Base-by-base conservation (phyloP, 2,113 vertebrate species). In the Amblyornis subalaris region DNA sequence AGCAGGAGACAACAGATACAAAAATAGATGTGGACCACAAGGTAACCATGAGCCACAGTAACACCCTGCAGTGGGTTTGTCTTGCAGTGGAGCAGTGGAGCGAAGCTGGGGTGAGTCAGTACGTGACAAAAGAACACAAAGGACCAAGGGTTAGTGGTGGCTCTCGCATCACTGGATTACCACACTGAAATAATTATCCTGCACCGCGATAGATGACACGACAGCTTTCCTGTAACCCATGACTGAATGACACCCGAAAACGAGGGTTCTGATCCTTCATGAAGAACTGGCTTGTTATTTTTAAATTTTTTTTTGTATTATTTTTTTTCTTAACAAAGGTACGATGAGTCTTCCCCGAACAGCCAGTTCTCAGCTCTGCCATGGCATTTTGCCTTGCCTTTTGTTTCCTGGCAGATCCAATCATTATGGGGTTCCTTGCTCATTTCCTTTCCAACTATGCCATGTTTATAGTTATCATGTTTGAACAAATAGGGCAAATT, bases 1-100 rank as follows among this genome's bases (percentile, higher is more conserved):
- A 92, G 64, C 67, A 83, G 75, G 74, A 91, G 89, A 76, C 85
- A 91, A 95, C 73, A 89, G 87, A 70, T 76, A 91, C 78, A 66
- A 89, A 93, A 95, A 92, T 70, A 95, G 89, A 83, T 2, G 1
- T 28, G 78, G 89, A 77, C 87, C 19, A 8, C 89, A 82, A 91
- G 82, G 67, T 73, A 95, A 90, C 72, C 67, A 70, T 73, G 89
- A 75, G 48, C 76, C 65, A 47, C 64, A 60, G 57, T 5, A 58
- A 29, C 74, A 76, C 54, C 81, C 66, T n/a, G 50, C 54, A 24
- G 62, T 3, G 40, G 58, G 57, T 81, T 53, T 57, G 14, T 62
- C 87, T 94, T 81, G 36, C 67, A 0, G 2, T 78, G 88, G 29
- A 36, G 44, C 57, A 31, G 66, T 60, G 66, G 44, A 75, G 58